Evolutionary conservation across 2,797 vertebrate genomes (phyloP).

Genomic region (Diceros bicornis): DNA sequence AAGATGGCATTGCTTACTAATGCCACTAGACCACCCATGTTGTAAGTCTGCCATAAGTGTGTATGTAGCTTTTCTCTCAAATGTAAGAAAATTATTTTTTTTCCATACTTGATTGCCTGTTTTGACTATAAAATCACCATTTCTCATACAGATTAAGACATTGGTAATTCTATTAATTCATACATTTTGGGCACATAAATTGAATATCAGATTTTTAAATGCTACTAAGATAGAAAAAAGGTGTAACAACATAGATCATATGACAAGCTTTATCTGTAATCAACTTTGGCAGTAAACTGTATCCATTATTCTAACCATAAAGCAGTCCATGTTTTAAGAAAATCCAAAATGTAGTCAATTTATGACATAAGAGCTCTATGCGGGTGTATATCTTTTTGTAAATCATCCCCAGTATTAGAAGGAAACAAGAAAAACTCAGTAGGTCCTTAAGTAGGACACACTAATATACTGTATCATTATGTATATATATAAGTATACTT

Average conservation of each 20-base stretch:
- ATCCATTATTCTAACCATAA: background rate
- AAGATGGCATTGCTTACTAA: background rate
- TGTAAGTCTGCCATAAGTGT: background rate
- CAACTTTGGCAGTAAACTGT: slow-evolving; percentile 14
- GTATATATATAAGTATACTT: background rate
- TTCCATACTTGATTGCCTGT: background rate
- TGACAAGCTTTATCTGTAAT: slow-evolving; percentile 3
- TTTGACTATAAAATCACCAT: slow-evolving; percentile 1
- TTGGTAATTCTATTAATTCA: slow-evolving; percentile 3
- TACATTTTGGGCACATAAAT: background rate
- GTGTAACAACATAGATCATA: background rate
- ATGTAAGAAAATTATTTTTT: slow-evolving; percentile 18
- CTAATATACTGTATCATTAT: background rate
- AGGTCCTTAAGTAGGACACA: background rate
- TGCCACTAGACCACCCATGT: background rate
- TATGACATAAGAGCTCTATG: background rate
- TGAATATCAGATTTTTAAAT: slow-evolving; percentile 45
- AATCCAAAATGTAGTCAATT: background rate
- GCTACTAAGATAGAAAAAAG: background rate
- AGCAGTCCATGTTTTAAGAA: background rate
- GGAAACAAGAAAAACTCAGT: slow-evolving; percentile 28
- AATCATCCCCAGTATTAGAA: background rate
- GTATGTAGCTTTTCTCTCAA: slow-evolving; percentile 14
- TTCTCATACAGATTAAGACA: slow-evolving; percentile 21
- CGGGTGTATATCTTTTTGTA: background rate